These are phyloP conservation scores for Mormyrus lacerda DNA, from an alignment of 2,113 vertebrate species.

Conservation along the genomic window DNA sequence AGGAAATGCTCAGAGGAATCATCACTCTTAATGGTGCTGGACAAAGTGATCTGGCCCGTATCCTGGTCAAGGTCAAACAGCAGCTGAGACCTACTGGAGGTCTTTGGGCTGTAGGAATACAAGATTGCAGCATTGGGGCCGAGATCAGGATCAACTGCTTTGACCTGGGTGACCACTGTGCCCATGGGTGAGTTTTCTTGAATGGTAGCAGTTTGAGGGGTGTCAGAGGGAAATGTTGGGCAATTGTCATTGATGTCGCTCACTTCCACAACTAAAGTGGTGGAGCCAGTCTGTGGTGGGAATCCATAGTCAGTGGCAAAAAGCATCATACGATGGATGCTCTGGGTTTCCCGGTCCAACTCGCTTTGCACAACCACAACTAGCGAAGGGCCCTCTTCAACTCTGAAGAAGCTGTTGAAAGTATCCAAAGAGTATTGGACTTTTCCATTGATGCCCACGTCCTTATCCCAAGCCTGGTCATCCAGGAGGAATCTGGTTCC, in stretches of 20 bases:
- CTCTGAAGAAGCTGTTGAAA: conserved; percentile 44
- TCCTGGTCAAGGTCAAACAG: conserved; percentile 54
- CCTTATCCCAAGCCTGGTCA: conserved; percentile 51
- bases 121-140: conserved; percentile 52
- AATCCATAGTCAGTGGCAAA: conserved; percentile 49
- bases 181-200: conserved; percentile 42
- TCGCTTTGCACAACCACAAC: conserved; percentile 45
- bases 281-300: conserved; percentile 46
- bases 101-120: conserved; percentile 58
- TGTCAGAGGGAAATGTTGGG: conserved; percentile 51
- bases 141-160: conserved; percentile 53
- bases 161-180: conserved; percentile 47
- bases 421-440: conserved; percentile 51
- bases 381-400: conserved; percentile 34
- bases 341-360: conserved; percentile 55
- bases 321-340: conserved; percentile 47
- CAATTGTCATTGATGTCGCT: conserved; percentile 65
- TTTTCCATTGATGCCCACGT: conserved; percentile 50
- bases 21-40: conserved; percentile 43
- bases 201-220: conserved; percentile 40
- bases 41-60: conserved; percentile 53
- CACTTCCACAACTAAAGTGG: conserved; percentile 52
- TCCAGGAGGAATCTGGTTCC: conserved; percentile 53
- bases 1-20: conserved; percentile 50
- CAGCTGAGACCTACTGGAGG: conserved; percentile 47